Percentiles rank a stretch among this genome's conserved stretches.
These are phyloP conservation scores for Cephalotes varians DNA, from an alignment of 2,888 invertebrate species.

Conservation along the genomic window DNA sequence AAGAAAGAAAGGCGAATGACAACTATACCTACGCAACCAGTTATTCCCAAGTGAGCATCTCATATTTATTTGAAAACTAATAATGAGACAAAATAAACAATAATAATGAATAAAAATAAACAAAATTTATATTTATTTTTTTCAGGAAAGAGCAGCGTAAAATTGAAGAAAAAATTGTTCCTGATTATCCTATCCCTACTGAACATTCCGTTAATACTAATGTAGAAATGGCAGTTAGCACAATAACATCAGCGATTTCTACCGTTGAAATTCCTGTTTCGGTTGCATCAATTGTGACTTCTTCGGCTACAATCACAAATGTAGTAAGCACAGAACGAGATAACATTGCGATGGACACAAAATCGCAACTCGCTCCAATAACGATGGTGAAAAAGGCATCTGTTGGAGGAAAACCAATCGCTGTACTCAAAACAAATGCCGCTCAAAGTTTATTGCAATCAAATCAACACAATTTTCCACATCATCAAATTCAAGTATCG, in stretches of 20 bases:
- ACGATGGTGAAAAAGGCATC: constrained; percentile 79
- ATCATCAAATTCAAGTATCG: constrained; percentile 85
- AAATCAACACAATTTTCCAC: constrained; percentile 84
- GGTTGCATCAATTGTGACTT: constrained; percentile 62
- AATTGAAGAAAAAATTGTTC: constrained; percentile 72
- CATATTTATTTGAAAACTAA: background rate
- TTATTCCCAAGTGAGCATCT: constrained; percentile 75
- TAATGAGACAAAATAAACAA: background rate
- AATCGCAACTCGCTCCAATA: constrained; percentile 65
- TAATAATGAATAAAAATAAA: background rate
- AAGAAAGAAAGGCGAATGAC: constrained; percentile 82
- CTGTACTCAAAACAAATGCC: constrained; percentile 82
- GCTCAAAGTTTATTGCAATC: constrained; percentile 83
- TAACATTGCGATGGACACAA: constrained; percentile 65
- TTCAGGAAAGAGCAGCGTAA: constrained; percentile 78
- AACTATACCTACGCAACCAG: constrained; percentile 72
- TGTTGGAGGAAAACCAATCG: constrained; percentile 81
- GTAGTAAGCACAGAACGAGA: constrained; percentile 85
- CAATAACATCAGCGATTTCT: constrained; percentile 68
- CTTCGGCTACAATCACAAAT: constrained; percentile 83
- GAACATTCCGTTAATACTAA: constrained; percentile 70
- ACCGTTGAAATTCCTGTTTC: constrained; percentile 64
- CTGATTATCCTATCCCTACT: constrained; percentile 72
- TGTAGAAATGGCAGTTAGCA: constrained; percentile 69
- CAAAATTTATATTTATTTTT: background rate